phyloP scores from a whole-genome alignment of 2,888 invertebrate genomes.

The Pristionchus maxplancki region DNA sequence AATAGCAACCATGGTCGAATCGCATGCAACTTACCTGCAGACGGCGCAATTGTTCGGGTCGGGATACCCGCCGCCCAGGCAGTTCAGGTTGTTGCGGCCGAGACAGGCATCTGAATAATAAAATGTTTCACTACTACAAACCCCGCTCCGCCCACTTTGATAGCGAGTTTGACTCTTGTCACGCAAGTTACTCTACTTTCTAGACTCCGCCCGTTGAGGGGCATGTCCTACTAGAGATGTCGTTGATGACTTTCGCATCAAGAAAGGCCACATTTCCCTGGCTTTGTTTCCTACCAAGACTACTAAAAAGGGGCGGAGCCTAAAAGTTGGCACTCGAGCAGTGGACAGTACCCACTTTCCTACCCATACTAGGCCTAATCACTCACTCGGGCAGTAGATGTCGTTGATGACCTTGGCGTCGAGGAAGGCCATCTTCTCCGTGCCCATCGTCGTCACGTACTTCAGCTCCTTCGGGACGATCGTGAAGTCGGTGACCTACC shows the following conservation, averaged over 20 bases:
- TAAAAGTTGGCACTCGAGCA: too few species aligned
- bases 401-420: slow-evolving; percentile 77
- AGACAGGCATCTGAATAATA: slow-evolving; percentile 66
- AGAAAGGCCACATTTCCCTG: slow-evolving; percentile 75
- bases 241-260: slow-evolving; percentile 77
- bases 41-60: slow-evolving; percentile 76
- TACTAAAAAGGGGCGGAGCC: too few species aligned
- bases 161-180: too few species aligned
- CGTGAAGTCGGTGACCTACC: slow-evolving; percentile 77
- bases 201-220: not conserved
- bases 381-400: slow-evolving; percentile 76
- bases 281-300: too few species aligned
- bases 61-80: slow-evolving; percentile 75
- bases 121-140: too few species aligned
- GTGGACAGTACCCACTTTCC: too few species aligned
- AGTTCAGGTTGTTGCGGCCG: slow-evolving; percentile 66
- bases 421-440: slow-evolving; percentile 76
- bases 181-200: not conserved
- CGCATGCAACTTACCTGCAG: slow-evolving; percentile 65
- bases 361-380: not conserved
- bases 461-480: slow-evolving; percentile 77
- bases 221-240: slow-evolving; percentile 70
- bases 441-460: slow-evolving; percentile 77
- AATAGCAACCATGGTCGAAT: too few species aligned
- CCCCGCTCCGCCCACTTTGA: not conserved